phyloP scores from a whole-genome alignment of 2,113 vertebrate genomes.

The Lates calcarifer region DNA sequence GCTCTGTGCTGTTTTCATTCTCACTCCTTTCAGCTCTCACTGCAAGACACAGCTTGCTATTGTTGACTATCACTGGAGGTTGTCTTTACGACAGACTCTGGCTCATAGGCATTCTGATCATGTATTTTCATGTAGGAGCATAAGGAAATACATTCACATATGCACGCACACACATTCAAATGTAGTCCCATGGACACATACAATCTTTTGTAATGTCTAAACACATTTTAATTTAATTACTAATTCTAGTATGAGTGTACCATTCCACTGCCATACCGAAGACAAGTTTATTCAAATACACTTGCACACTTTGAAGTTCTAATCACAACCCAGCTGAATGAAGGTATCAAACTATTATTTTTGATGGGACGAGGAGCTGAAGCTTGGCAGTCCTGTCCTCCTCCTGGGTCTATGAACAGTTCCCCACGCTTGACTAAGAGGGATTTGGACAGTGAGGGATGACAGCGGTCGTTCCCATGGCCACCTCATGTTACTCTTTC shows the following conservation, averaged over 20 bases:
- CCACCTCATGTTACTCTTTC: slow-evolving; percentile 68
- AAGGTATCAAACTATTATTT: neutral
- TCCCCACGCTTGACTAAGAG: slow-evolving; percentile 56
- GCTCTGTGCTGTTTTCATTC: slow-evolving; percentile 39
- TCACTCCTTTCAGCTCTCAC: slow-evolving; percentile 22
- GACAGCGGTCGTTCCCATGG: slow-evolving; percentile 68
- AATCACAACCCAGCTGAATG: neutral
- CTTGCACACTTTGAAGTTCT: neutral
- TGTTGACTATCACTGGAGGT: slow-evolving; percentile 52
- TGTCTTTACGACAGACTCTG: slow-evolving; percentile 58
- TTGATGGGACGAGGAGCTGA: neutral
- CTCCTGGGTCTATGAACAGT: slow-evolving; percentile 37
- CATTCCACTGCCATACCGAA: neutral
- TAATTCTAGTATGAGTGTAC: neutral
- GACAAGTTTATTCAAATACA: neutral
- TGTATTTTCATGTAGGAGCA: slow-evolving; percentile 60
- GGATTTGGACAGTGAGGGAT: slow-evolving; percentile 16
- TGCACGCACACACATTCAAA: neutral
- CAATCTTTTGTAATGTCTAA: slow-evolving; percentile 30
- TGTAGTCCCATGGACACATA: neutral
- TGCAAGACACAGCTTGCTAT: slow-evolving; percentile 74
- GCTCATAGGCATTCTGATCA: slow-evolving; percentile 51
- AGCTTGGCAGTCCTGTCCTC: neutral
- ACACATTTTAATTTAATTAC: too few relatives aligned
- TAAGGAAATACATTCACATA: slow-evolving; percentile 20